Percentiles rank a stretch among this genome's conserved stretches.
These are phyloP conservation scores for Aplochiton taeniatus DNA, from an alignment of 2,797 vertebrate genomes.

Conservation along the genomic window DNA sequence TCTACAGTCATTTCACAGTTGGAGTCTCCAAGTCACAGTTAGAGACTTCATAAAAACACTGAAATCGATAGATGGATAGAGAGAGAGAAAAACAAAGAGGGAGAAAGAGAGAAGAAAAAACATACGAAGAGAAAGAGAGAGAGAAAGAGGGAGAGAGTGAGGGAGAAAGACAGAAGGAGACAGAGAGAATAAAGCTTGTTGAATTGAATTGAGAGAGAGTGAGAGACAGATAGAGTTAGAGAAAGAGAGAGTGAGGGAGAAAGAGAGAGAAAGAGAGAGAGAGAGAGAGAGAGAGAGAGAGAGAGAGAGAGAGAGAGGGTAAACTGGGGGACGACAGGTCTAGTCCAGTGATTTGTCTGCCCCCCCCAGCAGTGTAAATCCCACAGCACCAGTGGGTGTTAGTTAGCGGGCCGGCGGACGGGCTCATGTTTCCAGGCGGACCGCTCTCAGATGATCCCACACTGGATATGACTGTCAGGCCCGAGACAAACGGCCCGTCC, in stretches of 20 bases:
- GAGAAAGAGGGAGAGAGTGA: no score
- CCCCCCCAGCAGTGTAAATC: slow-evolving; percentile 43
- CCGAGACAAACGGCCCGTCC: not conserved
- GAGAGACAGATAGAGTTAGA: slow-evolving; percentile 1
- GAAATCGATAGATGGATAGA: not conserved
- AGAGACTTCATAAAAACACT: slow-evolving; percentile 42
- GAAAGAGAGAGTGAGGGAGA: slow-evolving; percentile 20
- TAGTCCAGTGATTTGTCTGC: no score
- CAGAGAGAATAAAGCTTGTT: slow-evolving; percentile 31
- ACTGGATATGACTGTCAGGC: slow-evolving; percentile 60
- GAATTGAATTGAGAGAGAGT: slow-evolving; percentile 49
- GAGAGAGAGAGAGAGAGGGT: not conserved
- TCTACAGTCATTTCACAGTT: slow-evolving; percentile 51
- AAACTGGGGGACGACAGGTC: slow-evolving; percentile 10
- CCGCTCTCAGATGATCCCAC: slow-evolving; percentile 14
- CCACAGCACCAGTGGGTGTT: slow-evolving; percentile 51
- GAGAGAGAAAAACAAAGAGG: not conserved
- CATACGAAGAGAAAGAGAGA: slow-evolving; percentile 4
- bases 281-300: not conserved
- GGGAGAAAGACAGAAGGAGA: slow-evolving; percentile 28
- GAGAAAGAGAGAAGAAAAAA: no score
- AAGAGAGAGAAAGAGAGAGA: not conserved
- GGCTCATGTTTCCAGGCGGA: slow-evolving; percentile 44
- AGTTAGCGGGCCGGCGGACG: slow-evolving; percentile 44
- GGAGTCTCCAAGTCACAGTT: slow-evolving; percentile 51